Evolutionary conservation across 37 sponge, comb jelly and placozoan species (phyloP), one percentile per base, ranked within the genome.

Genomic region (Hexactinellida sp.): DNA sequence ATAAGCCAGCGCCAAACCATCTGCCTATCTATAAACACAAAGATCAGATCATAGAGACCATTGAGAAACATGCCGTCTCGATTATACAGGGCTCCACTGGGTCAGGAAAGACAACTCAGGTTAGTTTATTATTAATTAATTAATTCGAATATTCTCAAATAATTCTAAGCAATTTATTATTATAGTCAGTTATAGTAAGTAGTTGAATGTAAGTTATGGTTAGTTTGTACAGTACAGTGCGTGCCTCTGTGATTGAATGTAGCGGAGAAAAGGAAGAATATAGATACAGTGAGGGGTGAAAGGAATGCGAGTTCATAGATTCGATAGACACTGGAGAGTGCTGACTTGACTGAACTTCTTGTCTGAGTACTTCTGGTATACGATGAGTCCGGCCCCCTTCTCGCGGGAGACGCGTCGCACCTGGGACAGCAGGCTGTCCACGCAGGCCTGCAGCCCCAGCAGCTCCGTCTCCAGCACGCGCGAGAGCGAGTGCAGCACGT

Each of bases 31-130:
- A 87, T 19, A 38, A 83, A 0, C 39, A 87, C 55, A 83, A 71
- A n/a, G 87, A 89, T 9, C 54, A 89, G 37, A 91, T 97, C 24
- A 25, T 97, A 21, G 38, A 83, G 24, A 92, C 91, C 9, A 93
- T 97, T 36, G 89, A 91, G 39, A 36, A 76, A 7, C 90, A 91
- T 83, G 86, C 89, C 1, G 94, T 97, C 7, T 90, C 92, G 0
- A 88, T 97, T 7, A 90, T 97, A 38, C 85, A 92, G 38, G 98
- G 95, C 0, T 83, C 91, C 19, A 97, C 98, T 3, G 91, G 91
- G 7, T 93, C 94, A 83, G 96, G 96, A 1, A 95, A 95, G 86
- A 93, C 91, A 36, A 95, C 96, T 0, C 94, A 91, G 82, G 96
- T 95, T 32, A 63, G 76, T 63, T 25, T 16, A 16, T 5, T 13